phyloP scores from a whole-genome alignment of 2,113 vertebrate species.

The Reinhardtius hippoglossoides region DNA sequence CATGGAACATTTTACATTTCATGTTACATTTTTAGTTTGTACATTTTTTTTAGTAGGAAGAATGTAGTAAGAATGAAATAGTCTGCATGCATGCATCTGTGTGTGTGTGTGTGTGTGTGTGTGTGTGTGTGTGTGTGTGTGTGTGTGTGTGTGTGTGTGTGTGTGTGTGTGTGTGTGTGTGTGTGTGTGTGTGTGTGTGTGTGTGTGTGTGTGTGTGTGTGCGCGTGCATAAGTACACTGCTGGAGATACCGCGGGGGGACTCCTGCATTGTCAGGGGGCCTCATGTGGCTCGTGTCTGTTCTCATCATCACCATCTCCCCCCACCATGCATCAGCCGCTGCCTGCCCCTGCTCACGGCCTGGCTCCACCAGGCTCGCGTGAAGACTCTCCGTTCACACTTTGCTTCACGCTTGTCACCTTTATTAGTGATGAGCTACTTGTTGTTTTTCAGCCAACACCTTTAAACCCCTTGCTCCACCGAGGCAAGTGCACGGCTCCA shows the following conservation, averaged over 20 bases:
- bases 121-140: not conserved
- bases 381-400: constrained; percentile 72
- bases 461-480: constrained; percentile 30
- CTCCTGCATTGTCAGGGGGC: constrained; percentile 78
- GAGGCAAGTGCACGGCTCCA: not conserved
- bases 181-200: constrained; percentile 8
- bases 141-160: constrained; percentile 16
- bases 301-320: constrained; percentile 80
- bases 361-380: constrained; percentile 56
- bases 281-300: constrained; percentile 85
- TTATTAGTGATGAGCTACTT: constrained; percentile 56
- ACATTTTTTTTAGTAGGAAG: not conserved
- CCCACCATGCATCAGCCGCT: constrained; percentile 40
- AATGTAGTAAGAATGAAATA: constrained; percentile 3
- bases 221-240: constrained; percentile 36
- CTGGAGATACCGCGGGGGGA: constrained; percentile 74
- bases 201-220: constrained; percentile 4
- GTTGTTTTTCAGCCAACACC: constrained; percentile 39
- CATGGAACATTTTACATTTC: not conserved
- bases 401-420: constrained; percentile 69
- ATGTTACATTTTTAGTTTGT: not conserved
- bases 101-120: constrained; percentile 8
- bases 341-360: constrained; percentile 34
- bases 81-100: constrained; percentile 26
- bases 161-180: constrained; percentile 13